A percentile compares a stretch with the other conserved stretches of the same genome.
Evolutionary conservation across 2,797 vertebrate species (phyloP).

Genomic region (Valencia hispanica): DNA sequence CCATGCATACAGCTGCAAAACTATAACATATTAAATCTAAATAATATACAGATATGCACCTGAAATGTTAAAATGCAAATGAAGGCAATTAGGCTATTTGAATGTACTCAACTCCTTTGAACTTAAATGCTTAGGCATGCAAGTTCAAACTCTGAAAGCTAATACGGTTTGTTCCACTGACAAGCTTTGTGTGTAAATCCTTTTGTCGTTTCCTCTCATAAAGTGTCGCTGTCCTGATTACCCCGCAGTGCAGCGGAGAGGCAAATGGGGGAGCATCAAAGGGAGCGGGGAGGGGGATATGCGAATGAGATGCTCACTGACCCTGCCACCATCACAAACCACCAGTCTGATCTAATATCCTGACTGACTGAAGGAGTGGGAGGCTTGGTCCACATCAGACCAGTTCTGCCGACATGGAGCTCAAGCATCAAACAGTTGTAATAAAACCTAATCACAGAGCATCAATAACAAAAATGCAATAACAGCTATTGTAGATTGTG

Average conservation of each 20-base stretch:
- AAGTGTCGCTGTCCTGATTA: slow-evolving; percentile 82
- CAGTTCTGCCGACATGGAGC: slow-evolving; percentile 49
- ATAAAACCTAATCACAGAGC: slow-evolving; percentile 20
- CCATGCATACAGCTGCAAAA: slow-evolving; percentile 26
- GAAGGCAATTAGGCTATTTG: slow-evolving; percentile 68
- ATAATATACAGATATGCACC: slow-evolving; percentile 44
- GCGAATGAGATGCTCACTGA: slow-evolving; percentile 83
- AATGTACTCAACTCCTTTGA: slow-evolving; percentile 57
- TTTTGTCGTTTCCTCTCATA: slow-evolving; percentile 78
- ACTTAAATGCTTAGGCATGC: slow-evolving; percentile 63
- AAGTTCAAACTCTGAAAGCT: slow-evolving; percentile 69
- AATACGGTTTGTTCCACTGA: slow-evolving; percentile 71
- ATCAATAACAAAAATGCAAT: slow-evolving; percentile 22
- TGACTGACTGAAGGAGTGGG: slow-evolving; percentile 69
- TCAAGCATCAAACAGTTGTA: slow-evolving; percentile 44
- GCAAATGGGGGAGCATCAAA: slow-evolving; percentile 63
- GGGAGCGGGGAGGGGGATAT: slow-evolving; percentile 43
- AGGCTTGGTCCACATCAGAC: slow-evolving; percentile 59
- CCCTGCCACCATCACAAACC: slow-evolving; percentile 78
- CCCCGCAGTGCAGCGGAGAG: slow-evolving; percentile 74
- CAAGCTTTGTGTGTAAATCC: slow-evolving; percentile 75
- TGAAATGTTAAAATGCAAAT: slow-evolving; percentile 60
- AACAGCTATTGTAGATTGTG: slow-evolving; percentile 13
- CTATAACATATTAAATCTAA: slow-evolving; percentile 19
- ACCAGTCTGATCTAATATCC: slow-evolving; percentile 83